Conservation (phyloP, 2,113 vertebrate genomes). For the Tachuris rubrigastra region DNA sequence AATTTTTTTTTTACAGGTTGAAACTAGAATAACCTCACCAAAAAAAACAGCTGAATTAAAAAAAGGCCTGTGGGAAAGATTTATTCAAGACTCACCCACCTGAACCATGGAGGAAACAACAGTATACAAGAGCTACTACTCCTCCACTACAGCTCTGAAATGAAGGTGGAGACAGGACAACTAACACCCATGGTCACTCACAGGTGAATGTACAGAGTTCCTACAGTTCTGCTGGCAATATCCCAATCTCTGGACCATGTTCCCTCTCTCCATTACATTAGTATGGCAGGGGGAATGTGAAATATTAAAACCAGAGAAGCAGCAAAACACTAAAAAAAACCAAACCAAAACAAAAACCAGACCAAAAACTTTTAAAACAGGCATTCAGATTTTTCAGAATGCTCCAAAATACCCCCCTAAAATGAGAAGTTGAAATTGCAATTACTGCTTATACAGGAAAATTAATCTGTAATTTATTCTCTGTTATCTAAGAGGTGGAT, state of each 20-base stretch:
- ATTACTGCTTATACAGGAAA: background rate
- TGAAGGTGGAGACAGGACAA: background rate
- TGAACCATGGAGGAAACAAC: background rate
- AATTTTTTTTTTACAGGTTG: background rate
- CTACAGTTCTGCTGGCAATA: background rate
- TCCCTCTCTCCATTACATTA: background rate
- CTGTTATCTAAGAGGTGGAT: background rate
- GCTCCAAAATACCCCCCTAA: background rate
- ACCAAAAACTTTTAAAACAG: background rate
- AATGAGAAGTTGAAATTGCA: background rate
- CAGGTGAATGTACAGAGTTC: background rate
- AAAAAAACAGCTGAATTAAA: background rate
- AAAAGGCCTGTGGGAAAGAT: background rate
- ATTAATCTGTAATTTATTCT: background rate
- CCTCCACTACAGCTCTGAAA: background rate
- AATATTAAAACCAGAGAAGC: background rate
- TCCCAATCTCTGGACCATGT: too few species aligned
- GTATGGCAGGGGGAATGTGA: background rate
- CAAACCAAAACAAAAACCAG: background rate
- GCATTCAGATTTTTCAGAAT: background rate
- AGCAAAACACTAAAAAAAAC: background rate
- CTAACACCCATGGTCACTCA: background rate
- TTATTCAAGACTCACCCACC: background rate
- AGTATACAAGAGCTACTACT: background rate
- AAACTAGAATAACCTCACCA: background rate